Base-by-base conservation (phyloP, 1,140 invertebrate genomes). In the Sinella curviseta region DNA sequence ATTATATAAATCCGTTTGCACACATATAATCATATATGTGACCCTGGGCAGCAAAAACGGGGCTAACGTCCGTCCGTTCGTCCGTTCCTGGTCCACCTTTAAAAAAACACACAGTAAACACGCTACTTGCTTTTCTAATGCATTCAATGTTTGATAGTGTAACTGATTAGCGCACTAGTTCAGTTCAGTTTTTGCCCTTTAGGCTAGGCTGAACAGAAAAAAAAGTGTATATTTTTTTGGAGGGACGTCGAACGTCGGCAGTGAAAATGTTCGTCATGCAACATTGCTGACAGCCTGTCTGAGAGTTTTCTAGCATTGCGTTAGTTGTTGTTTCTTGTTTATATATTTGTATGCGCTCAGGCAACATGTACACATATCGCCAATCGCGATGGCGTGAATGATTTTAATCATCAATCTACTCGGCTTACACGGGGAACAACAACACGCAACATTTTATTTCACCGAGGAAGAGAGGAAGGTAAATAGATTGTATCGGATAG, bases 401-500 rank as follows among this genome's bases (percentile, higher is more conserved):
- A 70, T 70, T 70, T 70, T 70, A 70, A 70, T 70, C 65, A 70
- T 70, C 31, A 30, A 70, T 70, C n/a, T n/a, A n/a, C n/a, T n/a
- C n/a, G n/a, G n/a, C n/a, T n/a, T n/a, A n/a, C n/a, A 70, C 24
- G 65, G 1, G 30, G 31, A n/a, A 30, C 26, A 30, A 70, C 12
- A 70, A 70, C 65, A 70, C 65, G 65, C 65, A 70, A 70, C 65
- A 17, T 33, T 31, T 65, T 26, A 4, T 26, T 16, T n/a, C 4
- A 65, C n/a, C n/a, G n/a, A n/a, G n/a, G n/a, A 65, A 16, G 26
- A 14, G 31, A 70, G 24, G 3, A 26, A 60, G 57, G 65, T n/a
- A n/a, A n/a, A n/a, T n/a, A 70, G 65, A 70, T 70, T 70, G 65
- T 70, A 70, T 70, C 65, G n/a, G 65, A n/a, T n/a, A n/a, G n/a